Base-by-base conservation (phyloP, 1,140 invertebrate species). In the Drosophila arizonae region DNA sequence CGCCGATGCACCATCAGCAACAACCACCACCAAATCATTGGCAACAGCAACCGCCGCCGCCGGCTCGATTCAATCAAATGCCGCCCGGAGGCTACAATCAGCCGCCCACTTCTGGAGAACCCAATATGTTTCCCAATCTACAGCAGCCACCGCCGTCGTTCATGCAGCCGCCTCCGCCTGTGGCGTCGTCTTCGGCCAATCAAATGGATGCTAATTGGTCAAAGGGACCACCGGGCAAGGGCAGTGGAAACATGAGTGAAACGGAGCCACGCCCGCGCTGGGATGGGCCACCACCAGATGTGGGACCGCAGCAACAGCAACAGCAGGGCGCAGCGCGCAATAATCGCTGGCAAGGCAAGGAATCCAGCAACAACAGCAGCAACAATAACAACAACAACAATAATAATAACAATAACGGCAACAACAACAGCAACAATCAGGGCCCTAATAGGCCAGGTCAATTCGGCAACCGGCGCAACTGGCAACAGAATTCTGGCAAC, bases 81-180 rank as follows among this genome's bases (percentile, higher is more conserved):
- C 75, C 69, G 30, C 61, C 51, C 5, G 68, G 50, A 51, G 33
- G 17, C 48, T 75, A 54, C 48, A 61, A 55, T 51, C 66, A 75
- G 56, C 6, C 33, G 5, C 10, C 30, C 15, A 68, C 36, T 43
- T n/a, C 52, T 17, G 17, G n/a, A 6, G 57, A 61, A 17, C n/a
- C 41, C 11, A 3, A 9, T 10, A 51, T 39, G 54, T 86, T 87
- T 13, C 82, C 81, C 17, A 87, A 86, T 63, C 45, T 87, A 0
- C 79, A 87, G 46, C 82, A 87, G 30, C 79, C 81, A 3, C 81
- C 81, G 8, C 82, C 79, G 6, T 13, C 65, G 6, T 51, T 79
- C 45, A 58, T 72, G 13, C 68, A 46, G 10, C 56, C 60, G 28
- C 75, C 39, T 3, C 61, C 54, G 5, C 46, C 41, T 2, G 3